Base-by-base conservation (phyloP, 2,113 vertebrate genomes). In the Rhipidura dahli region DNA sequence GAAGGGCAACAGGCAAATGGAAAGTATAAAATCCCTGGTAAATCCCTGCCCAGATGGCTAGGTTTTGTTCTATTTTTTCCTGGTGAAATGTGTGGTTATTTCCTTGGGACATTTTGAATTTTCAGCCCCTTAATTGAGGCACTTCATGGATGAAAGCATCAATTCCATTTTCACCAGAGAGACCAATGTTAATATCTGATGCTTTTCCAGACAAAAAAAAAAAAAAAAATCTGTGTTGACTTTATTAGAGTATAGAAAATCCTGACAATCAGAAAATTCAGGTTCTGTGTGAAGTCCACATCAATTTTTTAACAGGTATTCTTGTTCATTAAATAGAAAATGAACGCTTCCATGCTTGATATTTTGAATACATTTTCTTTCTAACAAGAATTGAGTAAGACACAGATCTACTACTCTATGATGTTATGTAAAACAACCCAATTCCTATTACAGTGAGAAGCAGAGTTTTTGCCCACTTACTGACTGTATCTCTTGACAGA, bases 341-440 rank as follows among this genome's bases (percentile, higher is more conserved):
- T 13, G 1, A 77, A 54, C 0, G 0, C 33, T 76, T 76, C 40
- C 6, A 31, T 15, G 4, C 10, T 61, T 45, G 8, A 40, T 37
- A 7, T 56, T 86, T 75, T 64, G 23, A 76, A 65, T 6, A 7
- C 6, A 42, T 10, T 39, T 86, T 40, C 9, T 70, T 47, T 66
- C 39, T 42, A 68, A n/a, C 20, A 37, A 14, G 63, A 39, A 7
- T 37, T 50, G 6, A 11, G 2, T 9, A 50, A 16, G 6, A 28
- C 57, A 18, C 26, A 72, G 27, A 60, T 64, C 22, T 79, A 45
- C 33, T 44, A 33, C 8, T 45, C 8, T 49, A 4, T 28, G 28
- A 47, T 10, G 13, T 17, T 42, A 51, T 3, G 7, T 42, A 14
- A 83, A 72, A 6, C 1, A 65, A 35, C 3, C 2, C 8, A 44